Evolutionary conservation across 1,140 invertebrate genomes (phyloP), one percentile per base, ranked within the genome.

Genomic region (Drosophila littoralis): DNA sequence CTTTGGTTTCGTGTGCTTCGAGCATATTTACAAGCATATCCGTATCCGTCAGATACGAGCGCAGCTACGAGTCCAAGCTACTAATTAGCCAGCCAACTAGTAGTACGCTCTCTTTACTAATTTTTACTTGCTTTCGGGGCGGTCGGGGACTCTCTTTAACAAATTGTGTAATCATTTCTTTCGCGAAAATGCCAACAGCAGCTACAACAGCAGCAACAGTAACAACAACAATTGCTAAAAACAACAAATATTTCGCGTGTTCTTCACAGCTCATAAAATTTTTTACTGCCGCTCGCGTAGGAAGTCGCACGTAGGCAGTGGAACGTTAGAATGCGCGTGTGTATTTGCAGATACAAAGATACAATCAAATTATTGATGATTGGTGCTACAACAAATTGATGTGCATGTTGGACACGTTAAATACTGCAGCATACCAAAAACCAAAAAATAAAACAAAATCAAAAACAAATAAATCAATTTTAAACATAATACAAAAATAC

Each of bases 101-200:
- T 59, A 48, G 46, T 12, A 13, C 46, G 32, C 8, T 8, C 50
- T 36, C n/a, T 59, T 52, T 52, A 17, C 42, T 28, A 35, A 33
- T n/a, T 28, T 28, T 35, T 55, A 13, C n/a, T 13, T 28, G 22
- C 22, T 28, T 28, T 28, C 22, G 22, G 22, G 22, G 22, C 22
- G 22, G 22, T 28, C 22, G 22, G 22, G 22, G 22, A 28, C 59
- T 48, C 52, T 52, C 35, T 67, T 43, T n/a, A 61, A 75, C 40
- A 46, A 55, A 46, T 72, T 85, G 81, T 85, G 75, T 81, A 89
- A 88, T 83, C 77, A 74, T 45, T 28, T 22, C 15, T 43, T 80
- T 88, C 77, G 70, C 82, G 70, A 68, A 82, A 82, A 79, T 67
- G 61, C 63, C 63, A 81, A 66, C 33, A 76, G 46, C 38, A 55